Evolutionary conservation across 2,113 vertebrate species (phyloP).

Genomic region (Microtus ochrogaster): DNA sequence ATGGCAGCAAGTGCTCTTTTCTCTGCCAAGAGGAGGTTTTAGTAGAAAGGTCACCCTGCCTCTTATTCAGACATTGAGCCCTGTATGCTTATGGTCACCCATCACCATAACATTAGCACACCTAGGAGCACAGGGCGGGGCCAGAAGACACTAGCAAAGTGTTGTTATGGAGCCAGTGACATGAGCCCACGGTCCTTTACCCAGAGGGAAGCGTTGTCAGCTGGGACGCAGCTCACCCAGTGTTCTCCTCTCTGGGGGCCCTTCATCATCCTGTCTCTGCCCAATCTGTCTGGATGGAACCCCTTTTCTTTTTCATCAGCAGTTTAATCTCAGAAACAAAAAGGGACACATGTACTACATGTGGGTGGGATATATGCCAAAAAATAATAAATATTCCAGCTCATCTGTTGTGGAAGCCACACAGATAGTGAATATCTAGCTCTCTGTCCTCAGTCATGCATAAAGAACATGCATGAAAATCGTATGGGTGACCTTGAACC

Average conservation of each 20-base stretch:
- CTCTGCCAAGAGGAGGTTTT: neutral
- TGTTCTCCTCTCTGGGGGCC: neutral
- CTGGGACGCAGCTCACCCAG: rapidly evolving
- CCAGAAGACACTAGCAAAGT: rapidly evolving
- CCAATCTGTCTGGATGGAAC: neutral
- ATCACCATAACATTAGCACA: neutral
- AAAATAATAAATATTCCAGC: neutral
- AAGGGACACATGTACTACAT: rapidly evolving
- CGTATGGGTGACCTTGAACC: neutral
- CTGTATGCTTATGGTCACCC: rapidly evolving
- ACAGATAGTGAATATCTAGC: too few species aligned
- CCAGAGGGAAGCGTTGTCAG: rapidly evolving
- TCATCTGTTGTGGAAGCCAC: too few species aligned
- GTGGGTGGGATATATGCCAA: neutral
- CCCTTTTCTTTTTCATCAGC: neutral
- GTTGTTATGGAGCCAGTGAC: too few species aligned
- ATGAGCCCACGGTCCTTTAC: neutral
- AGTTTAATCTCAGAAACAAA: neutral
- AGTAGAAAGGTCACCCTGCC: neutral
- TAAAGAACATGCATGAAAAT: neutral
- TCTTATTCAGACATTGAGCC: neutral
- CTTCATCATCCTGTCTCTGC: neutral
- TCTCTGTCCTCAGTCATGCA: neutral
- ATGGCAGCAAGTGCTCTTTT: rapidly evolving
- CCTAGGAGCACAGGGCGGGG: neutral